Base-by-base conservation (phyloP, 1,140 invertebrate genomes). In the Drosophila azteca region DNA sequence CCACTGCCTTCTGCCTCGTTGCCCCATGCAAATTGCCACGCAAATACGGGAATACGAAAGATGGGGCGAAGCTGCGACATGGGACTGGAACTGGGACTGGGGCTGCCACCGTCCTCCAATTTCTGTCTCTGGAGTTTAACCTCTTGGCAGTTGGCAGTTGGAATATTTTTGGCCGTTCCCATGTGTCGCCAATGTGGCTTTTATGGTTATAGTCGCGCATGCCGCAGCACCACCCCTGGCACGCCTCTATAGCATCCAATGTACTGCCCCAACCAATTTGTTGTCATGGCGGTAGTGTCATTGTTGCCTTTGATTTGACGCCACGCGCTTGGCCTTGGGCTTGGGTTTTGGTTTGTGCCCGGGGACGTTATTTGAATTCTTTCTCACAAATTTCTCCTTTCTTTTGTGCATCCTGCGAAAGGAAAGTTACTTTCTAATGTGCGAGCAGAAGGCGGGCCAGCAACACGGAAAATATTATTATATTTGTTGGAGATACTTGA, bases 101-200 rank as follows among this genome's bases (percentile, higher is more conserved):
- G 65, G 3, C 52, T 44, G 29, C 50, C 51, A 46, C 50, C 71
- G 68, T 65, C 76, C 76, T 65, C 76, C 76, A 68, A 45, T 59
- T 53, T 22, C 55, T 75, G 70, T 82, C 82, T 85, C 82, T 85
- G 55, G 82, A 82, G 82, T 75, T 82, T 87, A 85, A 85, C 82
- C 81, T 85, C 82, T 87, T 85, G 82, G 81, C 74, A 77, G 66
- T 87, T 85, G 82, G 81, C 74, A 77, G 66, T 54, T 58, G 45
- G 62, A 77, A 69, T 49, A 85, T 72, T 80, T 77, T 77, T 64
- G 73, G 73, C 78, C 59, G 65, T 81, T 45, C 82, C 81, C 82
- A 85, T 85, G 82, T 85, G 82, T 87, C 69, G 74, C 78, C 82
- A 87, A 78, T 85, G 78, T 87, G 82, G 82, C 83, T 87, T 85